Evolutionary conservation across 1,140 invertebrate genomes (phyloP), one percentile per base, ranked within the genome.

Genomic region (Pseudomyrmex pallidus): DNA sequence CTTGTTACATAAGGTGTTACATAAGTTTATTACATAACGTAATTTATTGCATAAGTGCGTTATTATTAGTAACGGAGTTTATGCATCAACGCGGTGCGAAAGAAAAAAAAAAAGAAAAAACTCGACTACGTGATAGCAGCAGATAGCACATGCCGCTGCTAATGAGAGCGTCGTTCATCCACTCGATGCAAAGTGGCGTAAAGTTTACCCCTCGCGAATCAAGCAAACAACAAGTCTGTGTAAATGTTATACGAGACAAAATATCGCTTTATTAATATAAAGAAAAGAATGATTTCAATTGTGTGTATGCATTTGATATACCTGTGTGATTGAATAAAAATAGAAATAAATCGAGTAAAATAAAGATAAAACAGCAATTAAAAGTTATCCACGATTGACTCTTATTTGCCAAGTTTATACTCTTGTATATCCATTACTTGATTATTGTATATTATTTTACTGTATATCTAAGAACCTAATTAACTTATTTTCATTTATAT

Each of bases 71-170:
- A 12, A 17, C 54, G 50, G 22, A 15, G 57, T 74, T 74, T 9
- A 46, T 22, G 57, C 44, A 74, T 76, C 22, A 12, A n/a, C n/a
- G 7, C 20, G 22, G 46, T 7, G 46, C 46, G 22, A 64, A 35
- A 20, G n/a, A 35, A 44, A 74, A 13, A 25, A 74, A 64, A 74
- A 64, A 44, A 74, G 3, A n/a, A 25, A 25, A 74, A 64, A 66
- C 64, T 25, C 22, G 15, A 54, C n/a, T n/a, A 57, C 35, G 5
- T 35, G 35, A 35, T 35, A 35, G 35, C 35, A 35, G 35, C 35
- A 35, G 35, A 35, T 7, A 35, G 25, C n/a, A 72, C 22, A 56
- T 7, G 25, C 12, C 48, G 5, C 46, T 17, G 44, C 12, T 10
- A 74, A 63, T 17, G 46, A 48, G 57, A 74, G 35, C 2, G 15